phyloP scores from a whole-genome alignment of 2,888 invertebrate species.

The Alloscopus bannaensis region DNA sequence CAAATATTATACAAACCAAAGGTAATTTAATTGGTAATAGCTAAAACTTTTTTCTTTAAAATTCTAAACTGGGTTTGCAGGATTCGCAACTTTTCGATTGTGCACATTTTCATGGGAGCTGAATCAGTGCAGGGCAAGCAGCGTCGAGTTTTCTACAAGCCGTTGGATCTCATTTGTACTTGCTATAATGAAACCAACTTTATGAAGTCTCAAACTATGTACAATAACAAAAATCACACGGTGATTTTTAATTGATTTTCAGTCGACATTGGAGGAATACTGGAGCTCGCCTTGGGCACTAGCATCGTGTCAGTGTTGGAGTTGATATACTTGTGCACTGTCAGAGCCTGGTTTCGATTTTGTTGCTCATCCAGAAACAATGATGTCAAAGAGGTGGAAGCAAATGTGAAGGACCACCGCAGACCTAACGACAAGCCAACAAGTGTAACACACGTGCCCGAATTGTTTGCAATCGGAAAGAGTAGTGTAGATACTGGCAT shows the following conservation, averaged over 20 bases:
- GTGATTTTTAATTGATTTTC: constrained; percentile 7
- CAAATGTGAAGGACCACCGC: too few relatives aligned
- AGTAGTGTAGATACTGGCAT: too few relatives aligned
- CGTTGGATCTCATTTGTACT: constrained; percentile 18
- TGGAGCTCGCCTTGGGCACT: constrained; percentile 28
- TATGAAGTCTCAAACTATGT: background rate
- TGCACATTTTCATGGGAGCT: constrained; percentile 41
- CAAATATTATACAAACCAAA: too few relatives aligned
- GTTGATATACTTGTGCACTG: constrained; percentile 33
- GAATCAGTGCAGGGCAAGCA: constrained; percentile 34
- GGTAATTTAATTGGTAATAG: too few relatives aligned
- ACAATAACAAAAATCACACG: too few relatives aligned
- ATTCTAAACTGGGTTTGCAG: too few relatives aligned
- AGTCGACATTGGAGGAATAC: constrained; percentile 41
- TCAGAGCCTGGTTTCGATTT: constrained; percentile 37
- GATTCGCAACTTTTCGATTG: constrained; percentile 36
- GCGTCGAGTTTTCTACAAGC: constrained; percentile 11
- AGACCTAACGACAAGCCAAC: too few relatives aligned
- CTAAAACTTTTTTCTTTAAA: too few relatives aligned
- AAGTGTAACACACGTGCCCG: too few relatives aligned
- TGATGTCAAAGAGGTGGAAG: too few relatives aligned
- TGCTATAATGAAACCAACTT: background rate
- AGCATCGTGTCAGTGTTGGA: constrained; percentile 34
- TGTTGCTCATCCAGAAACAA: too few relatives aligned
- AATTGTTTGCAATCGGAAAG: too few relatives aligned